Percentiles rank a stretch among this genome's conserved stretches.
Conservation (phyloP, 2,797 vertebrate genomes). For the Microctenopoma stevenorrisi region DNA sequence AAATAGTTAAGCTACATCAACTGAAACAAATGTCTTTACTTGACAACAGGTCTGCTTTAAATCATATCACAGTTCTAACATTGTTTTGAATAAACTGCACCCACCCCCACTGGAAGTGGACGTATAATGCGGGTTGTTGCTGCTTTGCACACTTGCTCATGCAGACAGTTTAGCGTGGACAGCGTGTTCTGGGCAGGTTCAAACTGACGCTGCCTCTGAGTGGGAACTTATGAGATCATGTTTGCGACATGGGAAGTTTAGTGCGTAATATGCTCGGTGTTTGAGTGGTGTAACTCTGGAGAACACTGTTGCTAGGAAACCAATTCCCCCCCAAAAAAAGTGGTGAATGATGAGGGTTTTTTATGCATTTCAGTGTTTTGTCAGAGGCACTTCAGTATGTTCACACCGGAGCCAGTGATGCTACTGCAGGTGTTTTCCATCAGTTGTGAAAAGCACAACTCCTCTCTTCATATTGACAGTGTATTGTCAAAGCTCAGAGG, state of each 20-base stretch:
- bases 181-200: slow-evolving; percentile 14
- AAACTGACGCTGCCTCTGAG: background rate
- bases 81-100: too few relatives aligned
- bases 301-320: slow-evolving; percentile 1
- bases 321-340: background rate
- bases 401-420: background rate
- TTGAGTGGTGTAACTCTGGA: background rate
- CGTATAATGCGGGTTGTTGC: background rate
- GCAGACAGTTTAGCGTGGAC: background rate
- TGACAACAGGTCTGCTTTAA: too few relatives aligned
- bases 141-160: background rate
- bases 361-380: background rate
- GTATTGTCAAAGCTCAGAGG: background rate
- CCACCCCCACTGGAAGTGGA: background rate
- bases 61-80: background rate
- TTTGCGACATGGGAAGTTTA: slow-evolving; percentile 13
- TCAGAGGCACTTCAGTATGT: background rate
- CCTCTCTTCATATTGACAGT: background rate
- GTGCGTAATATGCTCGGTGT: background rate
- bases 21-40: too few relatives aligned
- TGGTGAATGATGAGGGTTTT: background rate
- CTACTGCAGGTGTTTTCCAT: slow-evolving; percentile 25
- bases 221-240: slow-evolving; percentile 31
- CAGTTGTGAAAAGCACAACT: background rate
- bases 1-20: too few relatives aligned